Percentiles rank a stretch among this genome's conserved stretches.
Evolutionary conservation across 2,888 invertebrate genomes (phyloP).

Genomic region (Branchipolynoe longqiensis): DNA sequence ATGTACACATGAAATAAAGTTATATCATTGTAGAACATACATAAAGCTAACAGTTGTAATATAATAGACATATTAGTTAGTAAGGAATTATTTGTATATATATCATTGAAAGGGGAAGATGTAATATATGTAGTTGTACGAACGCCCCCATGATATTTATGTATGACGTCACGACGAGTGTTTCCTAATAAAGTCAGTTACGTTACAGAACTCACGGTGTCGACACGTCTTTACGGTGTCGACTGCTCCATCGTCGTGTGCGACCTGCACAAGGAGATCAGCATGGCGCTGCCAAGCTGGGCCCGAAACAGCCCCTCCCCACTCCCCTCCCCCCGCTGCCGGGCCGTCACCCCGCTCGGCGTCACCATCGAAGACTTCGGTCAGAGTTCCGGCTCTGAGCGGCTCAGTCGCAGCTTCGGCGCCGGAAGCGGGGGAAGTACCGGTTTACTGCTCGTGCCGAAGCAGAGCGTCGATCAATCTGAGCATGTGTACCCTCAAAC

Average conservation of each 20-base stretch:
- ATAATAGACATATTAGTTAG: no score
- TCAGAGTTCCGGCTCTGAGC: not conserved
- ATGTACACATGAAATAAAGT: no score
- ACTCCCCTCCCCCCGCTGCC: not conserved
- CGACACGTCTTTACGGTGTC: not conserved
- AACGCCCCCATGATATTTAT: no score
- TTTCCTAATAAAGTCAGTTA: no score
- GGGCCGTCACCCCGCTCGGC: slow-evolving; percentile 27
- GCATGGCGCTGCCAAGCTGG: slow-evolving; percentile 32
- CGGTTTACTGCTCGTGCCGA: not conserved
- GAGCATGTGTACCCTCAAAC: slow-evolving; percentile 4
- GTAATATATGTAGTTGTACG: no score
- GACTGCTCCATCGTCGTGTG: not conserved
- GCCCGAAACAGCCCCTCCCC: slow-evolving; percentile 25
- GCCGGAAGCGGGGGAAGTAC: not conserved
- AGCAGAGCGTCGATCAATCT: not conserved
- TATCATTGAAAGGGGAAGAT: no score
- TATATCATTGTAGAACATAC: no score
- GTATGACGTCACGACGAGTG: no score
- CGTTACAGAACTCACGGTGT: no score
- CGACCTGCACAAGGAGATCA: slow-evolving; percentile 36
- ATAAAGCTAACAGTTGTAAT: no score
- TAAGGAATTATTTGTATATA: no score
- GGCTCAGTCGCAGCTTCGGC: not conserved
- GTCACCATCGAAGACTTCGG: slow-evolving; percentile 21